A percentile compares a stretch with the other conserved stretches of the same genome.
Conservation (phyloP, 2,113 vertebrate species). For the Etheostoma spectabile region DNA sequence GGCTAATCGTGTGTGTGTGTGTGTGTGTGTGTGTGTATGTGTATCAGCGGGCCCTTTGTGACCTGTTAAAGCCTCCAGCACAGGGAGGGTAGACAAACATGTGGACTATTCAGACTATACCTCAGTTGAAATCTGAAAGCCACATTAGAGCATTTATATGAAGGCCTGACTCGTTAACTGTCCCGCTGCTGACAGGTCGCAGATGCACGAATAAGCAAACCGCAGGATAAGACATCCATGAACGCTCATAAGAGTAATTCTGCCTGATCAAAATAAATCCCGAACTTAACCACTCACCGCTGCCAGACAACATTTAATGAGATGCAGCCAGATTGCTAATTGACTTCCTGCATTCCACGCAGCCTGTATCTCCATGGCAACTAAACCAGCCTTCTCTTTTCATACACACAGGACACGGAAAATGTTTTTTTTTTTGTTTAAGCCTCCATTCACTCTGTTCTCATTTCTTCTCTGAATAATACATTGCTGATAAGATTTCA, state of each 20-base stretch:
- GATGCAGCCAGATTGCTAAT: constrained; percentile 83
- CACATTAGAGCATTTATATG: constrained; percentile 62
- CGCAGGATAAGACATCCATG: constrained; percentile 40
- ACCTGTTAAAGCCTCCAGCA: constrained; percentile 43
- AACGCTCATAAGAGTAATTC: constrained; percentile 37
- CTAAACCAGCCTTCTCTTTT: constrained; percentile 64
- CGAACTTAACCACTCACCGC: constrained; percentile 46
- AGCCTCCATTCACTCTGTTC: constrained; percentile 35
- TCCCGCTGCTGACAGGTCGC: constrained; percentile 57
- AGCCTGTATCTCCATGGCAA: constrained; percentile 83
- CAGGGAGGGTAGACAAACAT: constrained; percentile 70
- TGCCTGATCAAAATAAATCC: constrained; percentile 60
- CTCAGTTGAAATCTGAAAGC: constrained; percentile 74
- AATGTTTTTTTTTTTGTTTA: constrained; percentile 36
- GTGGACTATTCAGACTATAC: constrained; percentile 78
- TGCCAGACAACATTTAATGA: constrained; percentile 77
- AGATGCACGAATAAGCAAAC: constrained; percentile 54
- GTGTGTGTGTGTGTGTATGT: background rate
- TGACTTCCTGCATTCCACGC: constrained; percentile 83
- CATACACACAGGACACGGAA: constrained; percentile 17
- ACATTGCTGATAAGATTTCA: constrained; percentile 47
- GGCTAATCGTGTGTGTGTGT: constrained; percentile 16
- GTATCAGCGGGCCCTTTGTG: constrained; percentile 76
- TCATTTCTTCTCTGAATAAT: constrained; percentile 48
- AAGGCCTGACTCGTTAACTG: constrained; percentile 46